Evolutionary conservation across 2,888 invertebrate genomes (phyloP).

Genomic region (Hirtodrosophila cameraria): DNA sequence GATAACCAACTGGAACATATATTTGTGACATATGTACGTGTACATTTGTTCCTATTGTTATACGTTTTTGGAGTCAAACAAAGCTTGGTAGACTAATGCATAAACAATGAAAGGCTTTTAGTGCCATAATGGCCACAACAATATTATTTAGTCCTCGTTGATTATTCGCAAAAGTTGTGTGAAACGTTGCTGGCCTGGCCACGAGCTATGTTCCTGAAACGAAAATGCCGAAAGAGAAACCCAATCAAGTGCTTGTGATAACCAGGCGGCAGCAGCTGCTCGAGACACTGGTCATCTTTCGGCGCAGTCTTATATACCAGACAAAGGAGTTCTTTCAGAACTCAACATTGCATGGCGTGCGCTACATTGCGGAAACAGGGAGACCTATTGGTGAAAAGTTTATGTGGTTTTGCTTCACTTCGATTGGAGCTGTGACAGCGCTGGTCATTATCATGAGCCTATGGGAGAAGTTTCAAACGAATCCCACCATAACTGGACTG

Average conservation of each 20-base stretch:
- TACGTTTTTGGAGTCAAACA: slow-evolving; percentile 37
- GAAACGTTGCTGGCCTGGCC: slow-evolving; percentile 19
- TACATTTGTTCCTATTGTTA: background rate
- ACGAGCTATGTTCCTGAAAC: slow-evolving; percentile 56
- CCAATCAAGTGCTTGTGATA: slow-evolving; percentile 12
- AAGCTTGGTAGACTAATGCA: slow-evolving; percentile 34
- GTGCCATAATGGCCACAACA: slow-evolving; percentile 30
- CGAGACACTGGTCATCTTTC: slow-evolving; percentile 81
- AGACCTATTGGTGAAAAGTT: slow-evolving; percentile 92
- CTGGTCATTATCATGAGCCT: slow-evolving; percentile 90
- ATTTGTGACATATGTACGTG: slow-evolving; percentile 9
- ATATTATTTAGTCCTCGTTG: background rate
- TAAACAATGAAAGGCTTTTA: slow-evolving; percentile 72
- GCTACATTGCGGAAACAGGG: slow-evolving; percentile 90
- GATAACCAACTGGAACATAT: slow-evolving; percentile 37
- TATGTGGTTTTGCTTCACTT: slow-evolving; percentile 91
- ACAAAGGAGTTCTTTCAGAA: slow-evolving; percentile 90
- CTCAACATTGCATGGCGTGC: slow-evolving; percentile 91
- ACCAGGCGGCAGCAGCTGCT: slow-evolving; percentile 43
- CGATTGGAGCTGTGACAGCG: slow-evolving; percentile 88
- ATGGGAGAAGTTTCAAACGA: slow-evolving; percentile 93
- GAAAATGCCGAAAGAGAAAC: slow-evolving; percentile 70
- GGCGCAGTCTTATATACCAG: slow-evolving; percentile 89
- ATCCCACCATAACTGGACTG: slow-evolving; percentile 92
- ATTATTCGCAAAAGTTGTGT: slow-evolving; percentile 21